phyloP scores from a whole-genome alignment of 1,140 invertebrate species.

The Mercenaria mercenaria region DNA sequence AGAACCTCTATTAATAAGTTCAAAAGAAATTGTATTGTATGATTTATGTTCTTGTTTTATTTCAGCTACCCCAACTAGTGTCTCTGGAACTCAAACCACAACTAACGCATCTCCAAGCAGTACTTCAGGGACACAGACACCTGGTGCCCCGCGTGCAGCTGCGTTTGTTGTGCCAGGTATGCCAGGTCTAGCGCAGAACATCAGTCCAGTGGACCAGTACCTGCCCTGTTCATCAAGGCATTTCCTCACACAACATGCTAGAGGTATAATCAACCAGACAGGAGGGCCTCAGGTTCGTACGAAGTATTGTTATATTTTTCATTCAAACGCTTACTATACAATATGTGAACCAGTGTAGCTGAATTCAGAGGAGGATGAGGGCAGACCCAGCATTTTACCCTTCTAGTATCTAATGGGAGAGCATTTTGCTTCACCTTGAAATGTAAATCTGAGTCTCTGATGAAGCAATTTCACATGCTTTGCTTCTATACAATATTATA shows the following conservation, averaged over 20 bases:
- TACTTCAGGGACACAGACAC: conserved; percentile 63
- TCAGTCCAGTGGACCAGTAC: conserved; percentile 88
- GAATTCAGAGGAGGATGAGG: too few relatives aligned
- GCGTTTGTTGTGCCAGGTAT: conserved; percentile 72
- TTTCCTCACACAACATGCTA: conserved; percentile 73
- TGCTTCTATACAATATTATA: too few relatives aligned
- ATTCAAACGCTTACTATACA: background rate
- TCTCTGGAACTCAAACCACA: conserved; percentile 64
- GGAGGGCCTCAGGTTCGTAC: conserved; percentile 42
- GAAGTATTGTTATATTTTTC: background rate
- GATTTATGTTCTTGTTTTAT: background rate
- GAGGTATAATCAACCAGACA: conserved; percentile 45
- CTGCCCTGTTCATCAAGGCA: conserved; percentile 88
- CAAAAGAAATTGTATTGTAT: too few relatives aligned
- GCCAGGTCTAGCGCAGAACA: conserved; percentile 39
- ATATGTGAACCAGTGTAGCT: too few relatives aligned
- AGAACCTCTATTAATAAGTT: too few relatives aligned
- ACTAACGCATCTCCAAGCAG: conserved; percentile 26
- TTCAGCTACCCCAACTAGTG: conserved; percentile 62
- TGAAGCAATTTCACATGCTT: too few relatives aligned
- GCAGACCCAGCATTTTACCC: too few relatives aligned
- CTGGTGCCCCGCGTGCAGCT: conserved; percentile 40
- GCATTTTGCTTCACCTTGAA: too few relatives aligned
- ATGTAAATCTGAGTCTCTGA: too few relatives aligned
- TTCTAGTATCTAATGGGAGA: too few relatives aligned